Conservation (phyloP, 2,797 vertebrate species). For the Glyptemys insculpta region DNA sequence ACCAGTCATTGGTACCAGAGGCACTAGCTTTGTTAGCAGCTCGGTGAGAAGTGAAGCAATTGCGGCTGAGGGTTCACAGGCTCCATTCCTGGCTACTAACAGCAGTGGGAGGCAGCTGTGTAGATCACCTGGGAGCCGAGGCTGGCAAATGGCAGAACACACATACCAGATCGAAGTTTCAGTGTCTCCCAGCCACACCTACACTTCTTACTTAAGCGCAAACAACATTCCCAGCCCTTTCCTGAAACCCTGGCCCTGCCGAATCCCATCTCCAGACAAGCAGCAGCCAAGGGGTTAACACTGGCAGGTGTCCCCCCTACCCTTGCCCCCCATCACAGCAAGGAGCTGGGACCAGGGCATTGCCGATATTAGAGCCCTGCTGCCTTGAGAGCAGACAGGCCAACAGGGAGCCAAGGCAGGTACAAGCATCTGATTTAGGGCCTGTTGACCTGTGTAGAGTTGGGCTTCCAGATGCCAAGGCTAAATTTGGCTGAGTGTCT, state of each 20-base stretch:
- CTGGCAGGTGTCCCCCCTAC: background rate
- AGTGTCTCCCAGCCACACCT: background rate
- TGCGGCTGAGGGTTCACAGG: background rate
- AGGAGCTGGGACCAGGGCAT: background rate
- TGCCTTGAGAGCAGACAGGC: background rate
- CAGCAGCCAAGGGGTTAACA: background rate
- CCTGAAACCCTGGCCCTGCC: background rate
- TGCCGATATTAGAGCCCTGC: background rate
- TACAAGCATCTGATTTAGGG: background rate
- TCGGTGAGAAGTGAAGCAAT: background rate
- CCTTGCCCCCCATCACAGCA: accelerated
- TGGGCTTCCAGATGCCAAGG: background rate
- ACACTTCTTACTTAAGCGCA: background rate
- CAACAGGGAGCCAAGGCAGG: background rate
- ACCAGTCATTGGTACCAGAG: background rate
- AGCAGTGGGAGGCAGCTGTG: background rate
- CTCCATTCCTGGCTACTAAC: background rate
- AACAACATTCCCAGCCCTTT: background rate
- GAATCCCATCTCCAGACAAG: background rate
- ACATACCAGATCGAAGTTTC: background rate
- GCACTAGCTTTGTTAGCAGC: background rate
- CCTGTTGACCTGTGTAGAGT: background rate
- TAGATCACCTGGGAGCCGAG: background rate
- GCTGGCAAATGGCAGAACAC: background rate
- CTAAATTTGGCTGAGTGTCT: background rate